These are phyloP conservation scores for Marisa cornuarietis DNA, from an alignment of 1,140 invertebrate genomes.

Conservation along the genomic window DNA sequence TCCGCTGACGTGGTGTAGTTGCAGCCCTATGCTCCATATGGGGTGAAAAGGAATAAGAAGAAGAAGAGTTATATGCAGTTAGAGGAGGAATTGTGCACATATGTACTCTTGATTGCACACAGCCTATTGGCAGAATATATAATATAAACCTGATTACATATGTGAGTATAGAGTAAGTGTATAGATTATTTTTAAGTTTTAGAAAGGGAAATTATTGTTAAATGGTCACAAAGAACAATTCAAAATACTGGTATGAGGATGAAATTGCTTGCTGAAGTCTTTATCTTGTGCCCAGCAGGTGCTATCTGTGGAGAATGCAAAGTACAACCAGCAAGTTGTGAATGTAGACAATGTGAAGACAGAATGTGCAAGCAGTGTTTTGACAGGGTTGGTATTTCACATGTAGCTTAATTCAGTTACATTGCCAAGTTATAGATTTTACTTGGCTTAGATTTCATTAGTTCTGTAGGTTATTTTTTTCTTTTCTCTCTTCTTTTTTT, in stretches of 20 bases:
- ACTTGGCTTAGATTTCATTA: too few species aligned
- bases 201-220: background rate
- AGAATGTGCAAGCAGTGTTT: conserved; percentile 48
- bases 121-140: background rate
- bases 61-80: too few species aligned
- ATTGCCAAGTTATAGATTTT: too few species aligned
- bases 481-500: background rate
- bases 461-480: too few species aligned
- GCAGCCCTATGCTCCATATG: too few species aligned
- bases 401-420: background rate
- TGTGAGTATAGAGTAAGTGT: background rate
- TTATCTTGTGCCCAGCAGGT: conserved; percentile 22
- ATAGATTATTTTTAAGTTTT: too few species aligned
- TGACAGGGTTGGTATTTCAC: conserved; percentile 34
- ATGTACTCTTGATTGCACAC: background rate
- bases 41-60: too few species aligned
- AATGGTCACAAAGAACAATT: background rate
- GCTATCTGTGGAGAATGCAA: conserved; percentile 43
- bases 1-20: too few species aligned
- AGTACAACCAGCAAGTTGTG: conserved; percentile 37
- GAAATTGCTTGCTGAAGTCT: background rate
- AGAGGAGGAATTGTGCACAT: background rate
- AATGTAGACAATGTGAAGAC: conserved; percentile 49
- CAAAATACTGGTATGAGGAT: background rate
- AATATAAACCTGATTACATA: background rate